A percentile compares a stretch with the other conserved stretches of the same genome.
Evolutionary conservation across 2,888 invertebrate species (phyloP).

Genomic region (Clivina fossor): DNA sequence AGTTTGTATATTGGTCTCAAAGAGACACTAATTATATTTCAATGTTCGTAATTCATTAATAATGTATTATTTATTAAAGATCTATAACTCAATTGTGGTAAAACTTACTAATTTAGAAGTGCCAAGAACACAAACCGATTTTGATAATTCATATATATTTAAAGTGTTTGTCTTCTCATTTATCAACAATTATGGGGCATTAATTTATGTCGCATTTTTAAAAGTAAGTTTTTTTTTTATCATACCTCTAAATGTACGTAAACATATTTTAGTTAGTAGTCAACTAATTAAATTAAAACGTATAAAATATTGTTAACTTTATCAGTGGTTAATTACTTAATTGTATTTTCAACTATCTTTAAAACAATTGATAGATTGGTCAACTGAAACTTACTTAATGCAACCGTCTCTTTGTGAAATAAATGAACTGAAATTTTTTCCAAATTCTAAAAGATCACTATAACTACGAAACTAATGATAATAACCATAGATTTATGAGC

Average conservation of each 20-base stretch:
- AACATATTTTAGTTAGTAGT: neutral
- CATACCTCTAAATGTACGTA: neutral
- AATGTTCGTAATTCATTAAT: neutral
- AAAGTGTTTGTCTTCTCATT: conserved; percentile 50
- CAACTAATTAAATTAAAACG: neutral
- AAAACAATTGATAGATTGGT: too few species aligned
- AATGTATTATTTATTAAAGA: conserved; percentile 42
- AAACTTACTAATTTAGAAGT: conserved; percentile 49
- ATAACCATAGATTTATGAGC: too few species aligned
- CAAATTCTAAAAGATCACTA: too few species aligned
- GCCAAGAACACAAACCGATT: conserved; percentile 49
- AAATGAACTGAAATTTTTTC: too few species aligned
- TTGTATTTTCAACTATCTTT: too few species aligned
- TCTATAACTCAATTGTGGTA: conserved; percentile 45
- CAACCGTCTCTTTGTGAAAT: too few species aligned
- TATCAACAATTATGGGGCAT: conserved; percentile 48
- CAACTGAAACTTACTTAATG: too few species aligned
- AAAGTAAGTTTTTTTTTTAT: conserved; percentile 45
- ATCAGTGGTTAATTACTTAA: neutral
- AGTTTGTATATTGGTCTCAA: conserved; percentile 17
- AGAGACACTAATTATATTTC: neutral
- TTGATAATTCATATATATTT: conserved; percentile 48
- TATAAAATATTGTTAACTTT: too few species aligned
- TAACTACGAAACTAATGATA: too few species aligned
- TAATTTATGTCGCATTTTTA: conserved; percentile 50